Evolutionary conservation across 2,888 invertebrate species (phyloP), one percentile per base, ranked within the genome.

Genomic region (Heliconius aoede): DNA sequence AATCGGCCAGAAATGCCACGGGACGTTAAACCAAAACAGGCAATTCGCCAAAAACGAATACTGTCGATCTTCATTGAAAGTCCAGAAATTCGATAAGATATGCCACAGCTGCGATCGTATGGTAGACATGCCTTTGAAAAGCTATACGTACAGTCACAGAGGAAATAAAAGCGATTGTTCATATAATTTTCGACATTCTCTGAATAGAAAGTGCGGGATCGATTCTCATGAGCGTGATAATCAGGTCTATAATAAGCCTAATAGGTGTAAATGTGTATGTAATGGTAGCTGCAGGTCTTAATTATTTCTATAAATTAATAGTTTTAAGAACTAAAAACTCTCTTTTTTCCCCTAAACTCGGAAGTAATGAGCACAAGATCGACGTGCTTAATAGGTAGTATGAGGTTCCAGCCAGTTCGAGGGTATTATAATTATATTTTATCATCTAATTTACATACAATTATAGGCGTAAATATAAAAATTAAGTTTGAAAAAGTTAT

Each of bases 21-120:
- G 28, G 4, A 71, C 74, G 3, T 40, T 79, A n/a, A 79, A 78
- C 18, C 51, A 61, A 21, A 62, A 76, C 24, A 78, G 55, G 8
- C 36, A 55, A 3, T 67, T 74, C 15, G 15, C 40, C 3, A 78
- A 76, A 62, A 36, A 74, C 26, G 64, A 74, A 46, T 78, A 73
- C 15, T 40, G 62, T 9, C 69, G 69, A 3, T 64, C 51, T 15
- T 76, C 76, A 4, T 46, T 79, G 30, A 75, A 64, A 61, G 18
- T n/a, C 2, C 55, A 51, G 15, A 67, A 58, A 26, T 65, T 30
- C 18, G 61, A 75, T 46, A 55, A 32, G 0, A 18, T 15, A 24
- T 55, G 69, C n/a, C 69, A n/a, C 11, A 32, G 18, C 9, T 30
- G 55, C 9, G 55, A 69, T 30, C n/a, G 55, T 55, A 24, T 30